Base-by-base conservation (phyloP, 2,888 invertebrate genomes). In the Orchestes rusci region DNA sequence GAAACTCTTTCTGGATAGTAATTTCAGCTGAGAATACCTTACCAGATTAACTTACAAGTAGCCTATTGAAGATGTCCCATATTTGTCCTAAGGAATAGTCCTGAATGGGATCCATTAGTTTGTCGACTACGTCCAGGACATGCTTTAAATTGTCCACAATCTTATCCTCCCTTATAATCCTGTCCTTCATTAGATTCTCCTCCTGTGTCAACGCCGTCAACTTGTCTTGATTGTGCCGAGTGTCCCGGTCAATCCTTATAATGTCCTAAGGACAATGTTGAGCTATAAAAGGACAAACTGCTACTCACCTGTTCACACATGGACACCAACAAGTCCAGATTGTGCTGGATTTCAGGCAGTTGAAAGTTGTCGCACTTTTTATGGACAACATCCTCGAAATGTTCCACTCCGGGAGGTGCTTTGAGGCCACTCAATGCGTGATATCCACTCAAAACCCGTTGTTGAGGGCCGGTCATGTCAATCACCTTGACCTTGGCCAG, bases 391-490 rank as follows among this genome's bases (percentile, higher is more conserved):
- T 78, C 75, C 54, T 82, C 82, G 61, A 69, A 83, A 30, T 82
- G 73, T 62, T 70, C 70, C 63, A 75, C 73, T 60, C 81, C 74
- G 3, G 72, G 72, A 1, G 70, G 64, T 1, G 73, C 63, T 53
- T 73, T 70, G 2, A 76, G 70, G 17, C 88, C 85, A 0, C 85
- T 79, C 29, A 95, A 75, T 1, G 94, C 93, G 68, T 93, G 92
- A 67, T 95, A 95, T 1, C 94, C 93, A 62, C 86, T 88, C 2
- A 93, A 74, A 27, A 97, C 87, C 42, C 93, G 77, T 64, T 89
- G 86, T 67, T 97, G 92, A 0, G 88, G 90, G 0, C 97, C 97
- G 4, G 97, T 97, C 93, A 99, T 92, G 69, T 99, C 99, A 52
- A 99, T 97, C 8, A 99, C 96, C 56, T 96, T 96, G 30, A 94